Evolutionary conservation across 2,797 vertebrate genomes (phyloP), one percentile per base, ranked within the genome.

Genomic region (Ambastaia sidthimunki): DNA sequence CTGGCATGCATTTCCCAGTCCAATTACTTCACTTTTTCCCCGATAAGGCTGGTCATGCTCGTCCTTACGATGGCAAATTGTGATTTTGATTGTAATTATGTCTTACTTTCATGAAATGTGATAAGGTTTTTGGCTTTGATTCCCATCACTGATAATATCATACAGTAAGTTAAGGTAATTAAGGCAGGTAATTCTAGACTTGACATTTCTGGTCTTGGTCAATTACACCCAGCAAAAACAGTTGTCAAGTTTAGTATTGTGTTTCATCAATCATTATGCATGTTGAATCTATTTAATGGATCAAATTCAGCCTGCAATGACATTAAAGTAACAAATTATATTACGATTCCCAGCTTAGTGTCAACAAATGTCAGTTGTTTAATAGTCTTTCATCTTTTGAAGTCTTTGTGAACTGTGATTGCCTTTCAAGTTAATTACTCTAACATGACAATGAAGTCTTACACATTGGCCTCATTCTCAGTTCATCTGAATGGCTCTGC

Each of bases 61-160:
- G 54, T 82, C 66, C 52, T 57, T 85, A 87, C 87, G 90, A 82
- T 74, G 71, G 82, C 80, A 88, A 84, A 85, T 90, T 86, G 19
- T 74, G 60, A 82, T 84, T 81, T 77, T 85, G 80, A 88, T 87
- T 89, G 80, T 85, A 86, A 84, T n/a, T 82, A 86, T 89, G 75
- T 74, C 75, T 78, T 81, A 85, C 86, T 85, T 86, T 83, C 76
- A 74, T 85, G 85, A 88, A 82, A 87, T 57, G 37, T 77, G 82
- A 82, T 69, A 87, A 83, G 85, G 66, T 82, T 65, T 82, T 86
- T 62, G 59, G 66, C 80, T 81, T 78, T 63, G 54, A 83, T 71
- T 81, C 83, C 72, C 76, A 54, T 81, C 34, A 95, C 95, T 95
- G 95, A 96, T 96, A 95, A 92, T 89, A 87, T 89, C 91, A 90